A percentile compares a stretch with the other conserved stretches of the same genome.
phyloP scores from a whole-genome alignment of 2,797 vertebrate species.

The Adelosebastes latens region DNA sequence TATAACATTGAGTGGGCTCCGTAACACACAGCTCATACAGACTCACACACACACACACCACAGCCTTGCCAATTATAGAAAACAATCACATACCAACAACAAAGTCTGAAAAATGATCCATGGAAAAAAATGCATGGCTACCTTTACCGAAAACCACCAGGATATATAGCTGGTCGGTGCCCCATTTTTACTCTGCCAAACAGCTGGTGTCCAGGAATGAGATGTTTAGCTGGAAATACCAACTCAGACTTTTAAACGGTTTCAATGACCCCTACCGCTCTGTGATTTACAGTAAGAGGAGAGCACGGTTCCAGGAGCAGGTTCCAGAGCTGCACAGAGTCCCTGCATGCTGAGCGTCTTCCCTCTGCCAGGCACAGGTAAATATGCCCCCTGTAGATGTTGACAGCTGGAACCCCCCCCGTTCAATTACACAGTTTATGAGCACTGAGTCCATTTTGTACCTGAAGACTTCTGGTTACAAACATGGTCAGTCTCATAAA shows the following conservation, averaged over 20 bases:
- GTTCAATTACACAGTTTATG: conserved; percentile 53
- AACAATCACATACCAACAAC: conserved; percentile 31
- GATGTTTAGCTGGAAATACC: conserved; percentile 80
- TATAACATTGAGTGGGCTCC: not conserved
- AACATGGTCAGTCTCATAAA: conserved; percentile 3
- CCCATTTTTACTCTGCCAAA: conserved; percentile 61
- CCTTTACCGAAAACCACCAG: conserved; percentile 51
- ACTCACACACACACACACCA: not conserved
- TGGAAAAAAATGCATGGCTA: conserved; percentile 50
- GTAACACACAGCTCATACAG: not conserved
- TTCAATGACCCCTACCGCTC: conserved; percentile 45
- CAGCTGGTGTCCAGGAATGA: conserved; percentile 81
- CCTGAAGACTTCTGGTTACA: conserved; percentile 19
- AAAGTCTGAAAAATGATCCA: conserved; percentile 40
- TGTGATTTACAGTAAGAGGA: conserved; percentile 63
- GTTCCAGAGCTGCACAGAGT: conserved; percentile 16
- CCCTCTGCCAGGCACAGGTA: conserved; percentile 44
- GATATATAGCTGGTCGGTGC: conserved; percentile 51
- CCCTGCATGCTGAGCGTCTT: conserved; percentile 34
- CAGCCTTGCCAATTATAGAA: conserved; percentile 12
- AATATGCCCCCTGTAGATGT: conserved; percentile 44
- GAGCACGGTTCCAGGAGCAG: conserved; percentile 43
- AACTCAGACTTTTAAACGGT: conserved; percentile 57
- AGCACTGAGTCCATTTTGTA: conserved; percentile 24
- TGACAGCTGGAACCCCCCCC: conserved; percentile 30